A percentile compares a stretch with the other conserved stretches of the same genome.
Conservation (phyloP, 1,140 invertebrate genomes). For the Lepidotrigona ventralis region DNA sequence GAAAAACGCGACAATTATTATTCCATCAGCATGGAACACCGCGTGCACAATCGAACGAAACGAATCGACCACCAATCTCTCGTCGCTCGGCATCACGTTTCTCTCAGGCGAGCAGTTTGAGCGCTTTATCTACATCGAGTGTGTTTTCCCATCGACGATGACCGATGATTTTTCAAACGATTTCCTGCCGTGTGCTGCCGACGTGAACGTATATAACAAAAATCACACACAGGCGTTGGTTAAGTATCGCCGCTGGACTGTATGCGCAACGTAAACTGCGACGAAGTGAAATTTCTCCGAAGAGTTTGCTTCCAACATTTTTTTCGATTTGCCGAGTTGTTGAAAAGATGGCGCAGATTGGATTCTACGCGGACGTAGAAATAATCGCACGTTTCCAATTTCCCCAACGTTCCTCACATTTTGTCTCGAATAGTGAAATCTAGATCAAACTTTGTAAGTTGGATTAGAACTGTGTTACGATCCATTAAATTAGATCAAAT, state of each 20-base stretch:
- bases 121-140: not conserved
- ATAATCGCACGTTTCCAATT: slow-evolving; percentile 52
- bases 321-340: too few relatives aligned
- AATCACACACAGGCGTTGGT: not conserved
- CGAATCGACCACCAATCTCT: not conserved
- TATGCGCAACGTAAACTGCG: slow-evolving; percentile 26
- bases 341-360: slow-evolving; percentile 42
- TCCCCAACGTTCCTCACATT: not conserved
- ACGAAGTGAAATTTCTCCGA: slow-evolving; percentile 6
- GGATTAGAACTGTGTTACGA: too few relatives aligned
- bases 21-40: not conserved
- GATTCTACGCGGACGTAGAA: slow-evolving; percentile 1
- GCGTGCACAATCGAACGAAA: not conserved
- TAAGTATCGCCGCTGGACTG: slow-evolving; percentile 12
- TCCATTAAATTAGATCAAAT: too few relatives aligned
- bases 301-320: not conserved
- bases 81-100: not conserved
- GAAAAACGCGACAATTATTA: not conserved
- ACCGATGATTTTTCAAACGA: not conserved
- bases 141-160: not conserved
- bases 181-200: not conserved
- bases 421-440: not conserved
- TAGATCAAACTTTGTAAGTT: too few relatives aligned
- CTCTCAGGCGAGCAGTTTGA: not conserved
- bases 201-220: not conserved